Base-by-base conservation (phyloP, 2,888 invertebrate species). In the Drosophila borealis region DNA sequence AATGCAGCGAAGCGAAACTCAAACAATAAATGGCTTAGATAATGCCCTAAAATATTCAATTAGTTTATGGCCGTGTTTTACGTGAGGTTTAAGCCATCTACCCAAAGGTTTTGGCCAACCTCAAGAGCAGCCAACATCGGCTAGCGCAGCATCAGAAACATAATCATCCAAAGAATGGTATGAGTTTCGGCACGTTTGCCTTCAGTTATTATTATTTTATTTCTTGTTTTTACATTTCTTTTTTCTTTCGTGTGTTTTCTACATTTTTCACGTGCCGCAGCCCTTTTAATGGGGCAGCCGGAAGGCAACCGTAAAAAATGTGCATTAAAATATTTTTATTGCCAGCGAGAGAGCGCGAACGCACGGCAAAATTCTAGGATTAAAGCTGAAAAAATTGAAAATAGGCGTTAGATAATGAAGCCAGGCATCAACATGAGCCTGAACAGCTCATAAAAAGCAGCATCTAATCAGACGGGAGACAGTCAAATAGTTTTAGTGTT, bases 291-390 rank as follows among this genome's bases (percentile, higher is more conserved):
- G 80, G 29, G 81, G 34, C 63, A 70, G 62, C 72, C 76, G 56
- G 46, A 62, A 53, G 74, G 70, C 66, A 59, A 67, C 67, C 60
- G 66, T 80, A 83, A 81, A 72, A 75, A 75, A 75, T 66, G 57
- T 75, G 80, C 84, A 85, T 85, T 87, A 86, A 85, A 85, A 85
- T 85, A 84, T 85, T 86, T 85, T 86, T 85, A 85, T 86, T 85
- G 80, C 84, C 64, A 25, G 63, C 59, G 29, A 54, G 55, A 60
- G 25, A 55, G 45, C 45, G 25, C 44, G 36, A 55, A 72, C 48
- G 29, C 29, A 46, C 41, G 48, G 49, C 36, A 44, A 64, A 53
- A 65, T 59, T 69, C 64, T 60, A 56, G 50, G 69, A 73, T 81
- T 82, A 74, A 81, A 82, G 60, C n/a, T 33, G n/a, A 11, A 60